phyloP scores from a whole-genome alignment of 2,797 vertebrate genomes.

The Hirundo rustica region DNA sequence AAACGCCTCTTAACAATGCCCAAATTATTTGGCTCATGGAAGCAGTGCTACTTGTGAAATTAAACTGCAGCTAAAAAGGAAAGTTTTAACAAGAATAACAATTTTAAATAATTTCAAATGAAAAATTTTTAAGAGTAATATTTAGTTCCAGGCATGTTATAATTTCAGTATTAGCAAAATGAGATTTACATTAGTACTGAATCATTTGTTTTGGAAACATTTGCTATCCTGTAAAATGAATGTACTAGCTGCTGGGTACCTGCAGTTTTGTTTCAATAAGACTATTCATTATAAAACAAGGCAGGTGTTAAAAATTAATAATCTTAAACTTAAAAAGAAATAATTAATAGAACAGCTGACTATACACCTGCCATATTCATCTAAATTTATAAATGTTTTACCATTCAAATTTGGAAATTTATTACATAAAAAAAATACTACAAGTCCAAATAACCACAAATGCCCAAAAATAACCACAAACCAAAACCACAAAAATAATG shows the following conservation, averaged over 20 bases:
- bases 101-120: not conserved
- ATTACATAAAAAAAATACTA: not conserved
- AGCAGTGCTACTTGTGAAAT: not conserved
- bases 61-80: not conserved
- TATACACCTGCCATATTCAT: not conserved
- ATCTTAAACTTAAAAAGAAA: not conserved
- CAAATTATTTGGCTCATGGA: not conserved
- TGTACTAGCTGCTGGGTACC: not conserved
- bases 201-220: not conserved
- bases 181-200: not conserved
- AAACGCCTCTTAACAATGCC: slow-evolving; percentile 8
- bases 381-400: not conserved
- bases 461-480: not conserved
- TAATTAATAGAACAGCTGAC: not conserved
- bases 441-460: not conserved
- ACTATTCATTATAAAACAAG: not conserved
- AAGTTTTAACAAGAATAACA: not conserved
- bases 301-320: not conserved
- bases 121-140: not conserved
- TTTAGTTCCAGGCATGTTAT: not conserved
- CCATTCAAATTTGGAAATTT: not conserved
- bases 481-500: not conserved
- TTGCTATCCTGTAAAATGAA: not conserved
- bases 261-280: not conserved
- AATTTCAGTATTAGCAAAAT: not conserved